Evolutionary conservation across 2,797 vertebrate genomes (phyloP).

Genomic region (Sardinella longiceps): DNA sequence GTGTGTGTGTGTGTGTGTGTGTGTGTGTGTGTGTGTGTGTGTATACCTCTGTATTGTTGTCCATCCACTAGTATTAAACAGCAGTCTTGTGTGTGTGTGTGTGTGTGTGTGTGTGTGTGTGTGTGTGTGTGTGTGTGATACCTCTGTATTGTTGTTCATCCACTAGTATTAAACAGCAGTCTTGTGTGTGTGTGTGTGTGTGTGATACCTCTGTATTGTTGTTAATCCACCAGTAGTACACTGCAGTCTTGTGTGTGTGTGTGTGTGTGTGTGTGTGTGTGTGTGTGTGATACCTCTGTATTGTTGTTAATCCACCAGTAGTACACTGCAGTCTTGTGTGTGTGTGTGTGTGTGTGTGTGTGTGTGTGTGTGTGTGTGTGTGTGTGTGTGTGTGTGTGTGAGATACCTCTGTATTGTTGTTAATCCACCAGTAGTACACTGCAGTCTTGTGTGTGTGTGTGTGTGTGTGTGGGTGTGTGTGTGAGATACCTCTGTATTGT

Average conservation of each 20-base stretch:
- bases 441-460: not conserved
- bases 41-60: slow-evolving; percentile 78
- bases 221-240: no score
- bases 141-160: not conserved
- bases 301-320: no score
- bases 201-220: no score
- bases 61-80: slow-evolving; percentile 97
- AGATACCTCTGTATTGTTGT: not conserved
- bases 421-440: not conserved
- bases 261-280: no score
- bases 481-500: not conserved
- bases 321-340: no score
- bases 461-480: not conserved
- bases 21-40: no score
- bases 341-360: no score
- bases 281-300: no score
- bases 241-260: no score
- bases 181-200: no score
- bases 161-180: not conserved
- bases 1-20: no score
- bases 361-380: no score
- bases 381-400: not conserved
- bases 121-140: not conserved
- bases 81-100: slow-evolving; percentile 75
- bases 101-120: slow-evolving; percentile 42